phyloP scores from a whole-genome alignment of 2,113 vertebrate species.

The Mirza zaza region DNA sequence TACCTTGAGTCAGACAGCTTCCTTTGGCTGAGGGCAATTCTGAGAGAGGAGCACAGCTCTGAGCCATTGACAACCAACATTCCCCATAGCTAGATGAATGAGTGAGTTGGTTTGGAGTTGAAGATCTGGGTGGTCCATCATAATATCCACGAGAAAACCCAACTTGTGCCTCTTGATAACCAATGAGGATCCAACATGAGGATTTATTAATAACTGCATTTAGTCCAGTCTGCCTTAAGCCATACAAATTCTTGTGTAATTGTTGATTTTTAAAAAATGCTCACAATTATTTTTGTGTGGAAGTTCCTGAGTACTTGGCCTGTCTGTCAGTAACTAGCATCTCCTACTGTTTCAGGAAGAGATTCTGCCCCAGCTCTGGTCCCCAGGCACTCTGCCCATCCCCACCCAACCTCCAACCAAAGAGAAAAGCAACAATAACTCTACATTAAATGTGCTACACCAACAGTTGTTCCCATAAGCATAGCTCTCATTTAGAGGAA shows the following conservation, averaged over 20 bases:
- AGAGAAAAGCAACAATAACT: not conserved
- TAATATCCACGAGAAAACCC: not conserved
- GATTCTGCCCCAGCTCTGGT: not conserved
- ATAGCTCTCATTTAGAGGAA: not conserved
- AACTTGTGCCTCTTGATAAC: not conserved
- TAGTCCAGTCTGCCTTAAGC: not conserved
- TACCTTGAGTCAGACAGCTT: not conserved
- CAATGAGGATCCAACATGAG: not conserved
- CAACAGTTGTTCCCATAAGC: not conserved
- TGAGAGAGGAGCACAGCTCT: not conserved
- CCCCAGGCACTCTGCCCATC: not conserved
- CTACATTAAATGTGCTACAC: not conserved
- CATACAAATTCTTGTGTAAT: not conserved
- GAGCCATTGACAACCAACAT: not conserved
- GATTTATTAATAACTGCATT: not conserved
- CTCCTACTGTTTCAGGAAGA: not conserved
- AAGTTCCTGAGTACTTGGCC: not conserved
- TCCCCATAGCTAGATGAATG: not conserved
- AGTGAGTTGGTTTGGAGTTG: not conserved
- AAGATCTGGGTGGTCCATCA: not conserved
- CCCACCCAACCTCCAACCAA: not conserved
- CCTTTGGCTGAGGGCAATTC: not conserved
- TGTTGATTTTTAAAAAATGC: not conserved
- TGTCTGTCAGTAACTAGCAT: not conserved
- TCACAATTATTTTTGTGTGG: not conserved